Conservation (phyloP, 2,888 invertebrate species). For the Phytoseiulus persimilis region DNA sequence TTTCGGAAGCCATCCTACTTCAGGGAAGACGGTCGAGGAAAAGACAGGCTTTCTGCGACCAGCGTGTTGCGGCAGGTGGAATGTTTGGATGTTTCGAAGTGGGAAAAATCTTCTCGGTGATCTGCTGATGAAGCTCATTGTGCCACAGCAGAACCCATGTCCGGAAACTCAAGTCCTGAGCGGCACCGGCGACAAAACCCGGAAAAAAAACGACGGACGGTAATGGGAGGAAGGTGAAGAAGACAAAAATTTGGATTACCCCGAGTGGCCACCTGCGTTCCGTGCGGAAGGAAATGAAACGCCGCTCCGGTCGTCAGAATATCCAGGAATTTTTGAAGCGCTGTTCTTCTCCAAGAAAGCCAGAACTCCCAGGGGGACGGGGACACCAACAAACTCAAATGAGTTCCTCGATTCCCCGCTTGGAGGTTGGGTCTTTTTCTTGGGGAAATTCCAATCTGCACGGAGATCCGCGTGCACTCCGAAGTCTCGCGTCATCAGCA, state of each 20-base stretch:
- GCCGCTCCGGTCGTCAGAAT: not conserved
- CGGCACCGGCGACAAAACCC: not conserved
- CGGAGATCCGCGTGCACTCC: too few species aligned
- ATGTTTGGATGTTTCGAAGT: not conserved
- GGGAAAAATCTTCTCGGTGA: not conserved
- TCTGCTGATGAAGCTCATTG: slow-evolving; percentile 5
- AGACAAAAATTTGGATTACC: not conserved
- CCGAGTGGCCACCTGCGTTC: not conserved
- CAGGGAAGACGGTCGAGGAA: not conserved
- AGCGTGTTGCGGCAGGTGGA: not conserved
- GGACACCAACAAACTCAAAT: too few species aligned
- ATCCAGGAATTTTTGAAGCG: not conserved
- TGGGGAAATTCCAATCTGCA: too few species aligned
- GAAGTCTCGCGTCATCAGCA: too few species aligned
- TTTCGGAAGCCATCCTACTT: not conserved
- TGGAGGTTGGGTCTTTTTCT: too few species aligned
- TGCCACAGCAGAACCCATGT: not conserved
- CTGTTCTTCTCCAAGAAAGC: not conserved
- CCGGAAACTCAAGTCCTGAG: not conserved
- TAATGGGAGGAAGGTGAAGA: not conserved
- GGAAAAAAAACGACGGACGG: not conserved
- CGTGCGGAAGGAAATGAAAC: not conserved
- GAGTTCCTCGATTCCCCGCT: too few species aligned
- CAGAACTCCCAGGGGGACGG: not conserved
- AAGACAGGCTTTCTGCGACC: not conserved